Percentiles rank a stretch among this genome's conserved stretches.
Evolutionary conservation across 2,888 invertebrate genomes (phyloP).

Genomic region (Tetanocera ferruginea): DNA sequence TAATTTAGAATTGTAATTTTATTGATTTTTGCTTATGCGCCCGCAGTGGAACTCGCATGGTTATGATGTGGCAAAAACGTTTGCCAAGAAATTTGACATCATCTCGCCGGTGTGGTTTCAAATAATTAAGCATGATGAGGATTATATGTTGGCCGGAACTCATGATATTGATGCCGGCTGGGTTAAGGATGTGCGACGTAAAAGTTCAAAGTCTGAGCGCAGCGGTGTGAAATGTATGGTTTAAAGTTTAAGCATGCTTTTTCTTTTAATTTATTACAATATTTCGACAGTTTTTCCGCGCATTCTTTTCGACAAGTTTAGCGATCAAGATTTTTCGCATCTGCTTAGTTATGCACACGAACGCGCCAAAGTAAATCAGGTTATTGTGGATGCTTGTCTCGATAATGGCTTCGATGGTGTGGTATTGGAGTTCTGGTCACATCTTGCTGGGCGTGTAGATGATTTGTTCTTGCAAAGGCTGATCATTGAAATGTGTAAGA

Average conservation of each 20-base stretch:
- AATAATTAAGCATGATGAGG: slow-evolving; percentile 76
- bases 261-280: background rate
- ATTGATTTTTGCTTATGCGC: background rate
- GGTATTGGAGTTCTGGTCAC: slow-evolving; percentile 92
- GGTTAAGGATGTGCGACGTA: slow-evolving; percentile 79
- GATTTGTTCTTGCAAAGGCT: slow-evolving; percentile 74
- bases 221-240: slow-evolving; percentile 43
- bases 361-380: slow-evolving; percentile 77
- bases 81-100: slow-evolving; percentile 89
- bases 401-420: slow-evolving; percentile 89
- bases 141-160: slow-evolving; percentile 78
- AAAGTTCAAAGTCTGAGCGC: slow-evolving; percentile 52
- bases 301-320: slow-evolving; percentile 90
- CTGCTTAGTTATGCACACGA: slow-evolving; percentile 79
- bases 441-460: slow-evolving; percentile 78
- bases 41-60: slow-evolving; percentile 94
- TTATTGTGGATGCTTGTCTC: slow-evolving; percentile 79
- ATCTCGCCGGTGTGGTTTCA: slow-evolving; percentile 97
- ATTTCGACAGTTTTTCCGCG: slow-evolving; percentile 83
- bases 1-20: background rate
- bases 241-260: background rate
- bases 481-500: slow-evolving; percentile 73
- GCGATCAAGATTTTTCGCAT: slow-evolving; percentile 78
- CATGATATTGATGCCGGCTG: slow-evolving; percentile 91
- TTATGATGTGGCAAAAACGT: slow-evolving; percentile 91